Evolutionary conservation across 2,888 invertebrate genomes (phyloP).

Genomic region (Drosophila neonasuta): DNA sequence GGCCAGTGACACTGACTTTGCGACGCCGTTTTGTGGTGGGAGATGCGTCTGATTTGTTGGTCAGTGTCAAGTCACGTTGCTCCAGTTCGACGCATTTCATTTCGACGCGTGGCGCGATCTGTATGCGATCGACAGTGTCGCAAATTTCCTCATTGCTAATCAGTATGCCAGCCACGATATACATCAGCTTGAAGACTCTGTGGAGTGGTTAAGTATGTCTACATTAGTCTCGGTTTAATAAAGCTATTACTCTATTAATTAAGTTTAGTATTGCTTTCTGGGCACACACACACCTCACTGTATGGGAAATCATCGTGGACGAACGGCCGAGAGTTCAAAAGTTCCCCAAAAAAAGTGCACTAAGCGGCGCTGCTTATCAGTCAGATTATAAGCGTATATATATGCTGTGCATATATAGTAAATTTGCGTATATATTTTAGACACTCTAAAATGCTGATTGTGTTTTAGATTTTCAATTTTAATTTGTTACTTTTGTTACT

Average conservation of each 20-base stretch:
- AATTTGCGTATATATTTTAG: background rate
- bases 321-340: slow-evolving; percentile 38
- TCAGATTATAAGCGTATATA: slow-evolving; percentile 28
- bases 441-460: background rate
- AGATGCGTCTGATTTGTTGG: slow-evolving; percentile 18
- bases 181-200: slow-evolving; percentile 81
- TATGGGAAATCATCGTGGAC: slow-evolving; percentile 75
- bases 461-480: background rate
- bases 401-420: slow-evolving; percentile 11
- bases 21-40: slow-evolving; percentile 40
- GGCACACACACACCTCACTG: slow-evolving; percentile 65
- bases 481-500: background rate
- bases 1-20: slow-evolving; percentile 56
- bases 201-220: slow-evolving; percentile 4
- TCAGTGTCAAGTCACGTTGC: slow-evolving; percentile 6
- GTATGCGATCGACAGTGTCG: slow-evolving; percentile 80
- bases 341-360: slow-evolving; percentile 37
- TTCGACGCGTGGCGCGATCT: slow-evolving; percentile 78
- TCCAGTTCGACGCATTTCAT: slow-evolving; percentile 54
- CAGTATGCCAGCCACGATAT: slow-evolving; percentile 80
- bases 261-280: slow-evolving; percentile 1
- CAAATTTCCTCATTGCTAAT: slow-evolving; percentile 80
- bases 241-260: no score
- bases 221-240: slow-evolving; percentile 6
- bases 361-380: slow-evolving; percentile 45